Conservation (phyloP, 2,797 vertebrate genomes). For the Micrastur ruficollis region DNA sequence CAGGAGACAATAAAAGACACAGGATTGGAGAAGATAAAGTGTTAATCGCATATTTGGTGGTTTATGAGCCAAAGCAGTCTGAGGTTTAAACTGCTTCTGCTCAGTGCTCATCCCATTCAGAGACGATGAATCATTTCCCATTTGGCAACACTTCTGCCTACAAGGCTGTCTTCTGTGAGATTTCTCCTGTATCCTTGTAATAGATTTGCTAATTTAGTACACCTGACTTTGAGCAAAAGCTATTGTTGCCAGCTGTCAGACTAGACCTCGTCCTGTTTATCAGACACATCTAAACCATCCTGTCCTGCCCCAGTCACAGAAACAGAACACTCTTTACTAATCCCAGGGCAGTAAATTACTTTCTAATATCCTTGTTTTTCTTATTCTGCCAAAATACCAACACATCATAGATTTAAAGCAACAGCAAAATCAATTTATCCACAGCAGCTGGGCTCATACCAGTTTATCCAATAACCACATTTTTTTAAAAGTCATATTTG, state of each 20-base stretch:
- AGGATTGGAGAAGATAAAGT: slow-evolving; percentile 39
- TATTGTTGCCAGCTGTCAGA: slow-evolving; percentile 64
- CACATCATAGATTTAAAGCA: slow-evolving; percentile 33
- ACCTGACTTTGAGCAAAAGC: slow-evolving; percentile 65
- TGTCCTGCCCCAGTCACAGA: background rate
- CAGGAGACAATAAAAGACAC: background rate
- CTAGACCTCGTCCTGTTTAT: slow-evolving; percentile 71
- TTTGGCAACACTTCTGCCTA: slow-evolving; percentile 73
- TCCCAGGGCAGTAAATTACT: slow-evolving; percentile 36
- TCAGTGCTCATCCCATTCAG: slow-evolving; percentile 75
- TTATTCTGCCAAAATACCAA: slow-evolving; percentile 52
- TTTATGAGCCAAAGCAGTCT: slow-evolving; percentile 66
- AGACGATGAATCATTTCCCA: slow-evolving; percentile 83
- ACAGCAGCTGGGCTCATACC: background rate
- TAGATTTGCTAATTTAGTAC: slow-evolving; percentile 62
- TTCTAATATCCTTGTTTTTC: slow-evolving; percentile 58
- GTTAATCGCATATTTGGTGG: slow-evolving; percentile 58
- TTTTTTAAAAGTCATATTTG: background rate
- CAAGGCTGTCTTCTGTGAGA: slow-evolving; percentile 62
- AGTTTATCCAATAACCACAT: background rate
- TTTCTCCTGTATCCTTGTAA: slow-evolving; percentile 60
- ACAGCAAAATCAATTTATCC: slow-evolving; percentile 46
- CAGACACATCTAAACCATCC: slow-evolving; percentile 48
- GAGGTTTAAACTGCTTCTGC: slow-evolving; percentile 72
- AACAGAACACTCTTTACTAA: slow-evolving; percentile 34